phyloP scores from a whole-genome alignment of 2,888 invertebrate genomes.

The Drosophila picticornis region DNA sequence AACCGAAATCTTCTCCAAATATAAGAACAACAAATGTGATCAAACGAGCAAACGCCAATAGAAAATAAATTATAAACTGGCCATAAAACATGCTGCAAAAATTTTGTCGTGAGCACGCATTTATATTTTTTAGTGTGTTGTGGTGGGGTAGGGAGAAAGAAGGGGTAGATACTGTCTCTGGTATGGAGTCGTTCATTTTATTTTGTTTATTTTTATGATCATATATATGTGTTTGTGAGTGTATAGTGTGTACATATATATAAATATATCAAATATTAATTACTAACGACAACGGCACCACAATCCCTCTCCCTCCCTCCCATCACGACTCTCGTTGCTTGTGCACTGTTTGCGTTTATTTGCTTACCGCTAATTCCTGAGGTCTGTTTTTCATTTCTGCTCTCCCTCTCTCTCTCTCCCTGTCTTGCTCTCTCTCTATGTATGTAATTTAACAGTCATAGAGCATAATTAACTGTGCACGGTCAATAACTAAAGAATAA shows the following conservation, averaged over 20 bases:
- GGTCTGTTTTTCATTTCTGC: conserved; percentile 48
- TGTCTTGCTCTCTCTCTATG: not conserved
- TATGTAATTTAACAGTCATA: conserved; percentile 48
- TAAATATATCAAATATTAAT: conserved; percentile 58
- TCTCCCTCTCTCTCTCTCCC: not conserved
- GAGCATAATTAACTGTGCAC: conserved; percentile 72
- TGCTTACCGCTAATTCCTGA: conserved; percentile 55
- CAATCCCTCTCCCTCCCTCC: conserved; percentile 1
- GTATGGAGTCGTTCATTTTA: conserved; percentile 41
- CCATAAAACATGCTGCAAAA: conserved; percentile 56
- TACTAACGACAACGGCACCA: conserved; percentile 38
- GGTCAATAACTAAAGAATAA: conserved; percentile 30
- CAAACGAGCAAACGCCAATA: conserved; percentile 59
- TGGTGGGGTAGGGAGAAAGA: rapidly evolving
- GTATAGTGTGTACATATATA: conserved; percentile 5
- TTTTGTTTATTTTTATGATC: conserved; percentile 55
- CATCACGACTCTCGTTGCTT: conserved; percentile 9
- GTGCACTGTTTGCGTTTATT: conserved; percentile 38
- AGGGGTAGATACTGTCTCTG: conserved; percentile 23
- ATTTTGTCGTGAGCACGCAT: conserved; percentile 76
- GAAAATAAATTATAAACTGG: conserved; percentile 61
- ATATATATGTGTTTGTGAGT: conserved; percentile 8
- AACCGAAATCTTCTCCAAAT: conserved; percentile 37
- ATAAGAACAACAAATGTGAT: conserved; percentile 16
- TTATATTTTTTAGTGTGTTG: conserved; percentile 52